Conservation (phyloP, 2,113 vertebrate genomes). For the Grallaria varia region DNA sequence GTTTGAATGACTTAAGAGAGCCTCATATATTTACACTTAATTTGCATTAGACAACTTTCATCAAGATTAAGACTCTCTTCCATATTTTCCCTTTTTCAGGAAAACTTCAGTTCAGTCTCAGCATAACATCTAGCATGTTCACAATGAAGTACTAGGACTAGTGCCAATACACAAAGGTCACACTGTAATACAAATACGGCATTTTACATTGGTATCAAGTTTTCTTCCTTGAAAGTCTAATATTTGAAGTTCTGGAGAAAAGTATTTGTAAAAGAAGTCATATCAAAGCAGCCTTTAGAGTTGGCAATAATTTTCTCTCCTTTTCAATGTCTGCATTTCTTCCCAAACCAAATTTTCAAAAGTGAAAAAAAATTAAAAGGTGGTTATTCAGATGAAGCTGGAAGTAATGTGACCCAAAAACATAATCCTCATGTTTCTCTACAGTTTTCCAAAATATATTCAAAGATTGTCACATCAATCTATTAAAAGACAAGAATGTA, state of each 20-base stretch:
- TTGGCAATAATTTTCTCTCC: not conserved
- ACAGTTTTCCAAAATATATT: not conserved
- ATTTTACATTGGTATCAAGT: not conserved
- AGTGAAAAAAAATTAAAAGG: not conserved
- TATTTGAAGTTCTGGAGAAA: not conserved
- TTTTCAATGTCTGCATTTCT: not conserved
- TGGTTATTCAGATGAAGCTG: not conserved
- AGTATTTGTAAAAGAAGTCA: not conserved
- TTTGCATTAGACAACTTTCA: not conserved
- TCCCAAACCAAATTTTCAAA: conserved; percentile 7
- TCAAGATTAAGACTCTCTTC: not conserved
- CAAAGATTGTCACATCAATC: not conserved
- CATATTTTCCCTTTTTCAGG: not conserved
- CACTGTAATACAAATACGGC: not conserved
- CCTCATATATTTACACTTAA: not conserved
- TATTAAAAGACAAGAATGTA: not conserved
- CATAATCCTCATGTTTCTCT: not conserved
- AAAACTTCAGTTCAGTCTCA: not conserved
- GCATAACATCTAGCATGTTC: not conserved
- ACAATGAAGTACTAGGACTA: not conserved
- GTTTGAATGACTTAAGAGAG: not conserved
- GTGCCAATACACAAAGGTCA: not conserved
- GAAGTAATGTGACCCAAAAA: not conserved
- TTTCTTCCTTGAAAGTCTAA: not conserved
- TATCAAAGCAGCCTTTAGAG: not conserved